Percentiles rank a stretch among this genome's conserved stretches.
These are phyloP conservation scores for Tenualosa thibaudeaui DNA, from an alignment of 2,797 vertebrate genomes.

Conservation along the genomic window DNA sequence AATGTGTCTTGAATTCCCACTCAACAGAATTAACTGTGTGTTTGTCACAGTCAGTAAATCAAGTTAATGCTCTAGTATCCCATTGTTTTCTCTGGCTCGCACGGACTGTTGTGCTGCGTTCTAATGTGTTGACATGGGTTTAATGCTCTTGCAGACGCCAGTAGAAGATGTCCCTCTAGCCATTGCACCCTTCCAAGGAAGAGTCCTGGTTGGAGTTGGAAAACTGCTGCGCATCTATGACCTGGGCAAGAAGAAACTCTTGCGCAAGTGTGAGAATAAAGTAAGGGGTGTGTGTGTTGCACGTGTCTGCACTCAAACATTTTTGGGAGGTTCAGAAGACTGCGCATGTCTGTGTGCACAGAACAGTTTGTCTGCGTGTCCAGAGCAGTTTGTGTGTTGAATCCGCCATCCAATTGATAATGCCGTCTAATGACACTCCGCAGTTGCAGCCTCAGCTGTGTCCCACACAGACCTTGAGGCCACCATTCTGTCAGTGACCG, in stretches of 20 bases:
- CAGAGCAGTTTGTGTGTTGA: background rate
- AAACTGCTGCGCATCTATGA: constrained; percentile 95
- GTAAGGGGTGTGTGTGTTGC: constrained; percentile 69
- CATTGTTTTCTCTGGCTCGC: background rate
- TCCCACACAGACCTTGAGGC: background rate
- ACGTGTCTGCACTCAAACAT: background rate
- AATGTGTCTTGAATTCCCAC: background rate
- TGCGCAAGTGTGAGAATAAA: constrained; percentile 99
- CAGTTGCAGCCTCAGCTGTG: background rate
- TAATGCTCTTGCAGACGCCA: constrained; percentile 77
- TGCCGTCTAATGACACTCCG: background rate
- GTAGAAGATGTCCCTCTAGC: constrained; percentile 96
- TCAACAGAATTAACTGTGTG: background rate
- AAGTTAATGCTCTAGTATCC: background rate
- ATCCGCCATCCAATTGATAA: background rate
- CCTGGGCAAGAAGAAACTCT: constrained; percentile 96
- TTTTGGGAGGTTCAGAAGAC: too few species aligned
- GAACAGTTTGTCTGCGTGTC: too few species aligned
- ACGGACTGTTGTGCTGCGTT: background rate
- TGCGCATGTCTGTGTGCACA: background rate
- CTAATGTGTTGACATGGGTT: background rate
- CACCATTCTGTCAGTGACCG: background rate
- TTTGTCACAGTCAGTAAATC: background rate
- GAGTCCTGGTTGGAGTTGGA: constrained; percentile 92
- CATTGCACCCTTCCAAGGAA: constrained; percentile 95